These are phyloP conservation scores for Anhinga anhinga DNA, from an alignment of 2,113 vertebrate genomes.

Conservation along the genomic window DNA sequence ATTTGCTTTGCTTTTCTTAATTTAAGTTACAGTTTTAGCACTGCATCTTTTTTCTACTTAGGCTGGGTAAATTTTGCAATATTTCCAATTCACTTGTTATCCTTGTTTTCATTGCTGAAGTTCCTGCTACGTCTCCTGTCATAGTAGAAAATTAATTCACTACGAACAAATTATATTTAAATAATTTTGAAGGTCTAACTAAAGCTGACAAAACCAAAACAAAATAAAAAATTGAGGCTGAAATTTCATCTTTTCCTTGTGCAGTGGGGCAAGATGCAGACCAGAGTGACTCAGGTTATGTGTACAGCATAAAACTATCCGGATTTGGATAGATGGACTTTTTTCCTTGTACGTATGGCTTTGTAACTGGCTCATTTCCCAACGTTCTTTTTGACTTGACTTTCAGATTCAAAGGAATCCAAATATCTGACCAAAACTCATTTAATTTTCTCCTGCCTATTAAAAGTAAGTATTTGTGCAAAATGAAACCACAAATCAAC, in stretches of 20 bases:
- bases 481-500: conserved; percentile 41
- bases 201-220: background rate
- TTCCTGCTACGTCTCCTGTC: background rate
- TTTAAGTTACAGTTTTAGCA: background rate
- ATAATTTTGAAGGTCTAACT: background rate
- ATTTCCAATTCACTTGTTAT: background rate
- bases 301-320: background rate
- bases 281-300: background rate
- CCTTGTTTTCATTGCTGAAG: background rate
- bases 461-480: conserved; percentile 21
- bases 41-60: background rate
- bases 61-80: background rate
- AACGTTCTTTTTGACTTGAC: conserved; percentile 22
- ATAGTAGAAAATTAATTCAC: background rate
- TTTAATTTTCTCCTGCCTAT: conserved; percentile 36
- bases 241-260: background rate
- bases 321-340: conserved; percentile 36
- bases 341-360: background rate
- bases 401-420: conserved; percentile 38
- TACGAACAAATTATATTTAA: background rate
- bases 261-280: background rate
- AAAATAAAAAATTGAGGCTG: background rate
- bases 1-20: background rate
- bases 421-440: conserved; percentile 39
- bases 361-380: conserved; percentile 29